A percentile compares a stretch with the other conserved stretches of the same genome.
Evolutionary conservation across 2,113 vertebrate species (phyloP).

Genomic region (Daubentonia madagascariensis): DNA sequence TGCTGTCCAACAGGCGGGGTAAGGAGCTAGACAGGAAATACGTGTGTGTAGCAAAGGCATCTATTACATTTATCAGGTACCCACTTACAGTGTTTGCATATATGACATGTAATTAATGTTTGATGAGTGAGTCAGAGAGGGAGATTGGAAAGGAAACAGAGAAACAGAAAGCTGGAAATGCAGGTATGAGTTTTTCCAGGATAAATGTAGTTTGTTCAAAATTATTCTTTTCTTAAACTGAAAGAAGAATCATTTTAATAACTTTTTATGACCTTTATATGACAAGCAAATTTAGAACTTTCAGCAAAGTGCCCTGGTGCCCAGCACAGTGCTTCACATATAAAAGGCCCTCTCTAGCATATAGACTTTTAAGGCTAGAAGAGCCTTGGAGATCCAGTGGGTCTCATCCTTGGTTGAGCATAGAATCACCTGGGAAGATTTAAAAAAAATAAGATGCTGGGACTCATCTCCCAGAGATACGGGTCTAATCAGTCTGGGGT

Average conservation of each 20-base stretch:
- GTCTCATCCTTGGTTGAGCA: neutral
- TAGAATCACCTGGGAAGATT: neutral
- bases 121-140: neutral
- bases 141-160: neutral
- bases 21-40: slow-evolving; percentile 20
- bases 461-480: neutral
- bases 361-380: neutral
- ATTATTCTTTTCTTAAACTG: slow-evolving; percentile 32
- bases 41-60: slow-evolving; percentile 2
- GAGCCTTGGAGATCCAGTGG: neutral
- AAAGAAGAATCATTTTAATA: slow-evolving; percentile 34
- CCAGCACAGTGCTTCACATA: neutral
- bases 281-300: slow-evolving; percentile 6
- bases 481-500: neutral
- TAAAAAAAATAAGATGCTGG: neutral
- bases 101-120: slow-evolving; percentile 23
- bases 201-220: slow-evolving; percentile 9
- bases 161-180: neutral
- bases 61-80: neutral
- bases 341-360: neutral
- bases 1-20: slow-evolving; percentile 11
- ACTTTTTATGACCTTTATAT: neutral
- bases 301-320: neutral
- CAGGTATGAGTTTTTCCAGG: neutral
- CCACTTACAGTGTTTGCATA: neutral